Base-by-base conservation (phyloP, 2,113 vertebrate species). In the Garra rufa region DNA sequence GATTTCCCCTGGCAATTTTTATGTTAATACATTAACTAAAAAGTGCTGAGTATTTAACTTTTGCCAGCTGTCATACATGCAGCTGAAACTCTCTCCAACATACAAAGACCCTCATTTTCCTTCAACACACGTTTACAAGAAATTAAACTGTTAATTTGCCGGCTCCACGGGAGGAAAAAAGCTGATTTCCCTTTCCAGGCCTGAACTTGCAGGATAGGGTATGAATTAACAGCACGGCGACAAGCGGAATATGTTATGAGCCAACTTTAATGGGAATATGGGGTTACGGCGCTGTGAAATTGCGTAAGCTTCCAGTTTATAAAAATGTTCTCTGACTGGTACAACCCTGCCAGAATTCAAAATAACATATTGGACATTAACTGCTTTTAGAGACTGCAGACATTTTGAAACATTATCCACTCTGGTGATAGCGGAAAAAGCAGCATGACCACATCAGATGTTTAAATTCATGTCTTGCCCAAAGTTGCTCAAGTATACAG, bases 121-220 rank as follows among this genome's bases (percentile, higher is more conserved):
- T 44, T 41, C 70, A 78, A 55, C 61, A 44, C 44, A 61, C 11
- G 82, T 85, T 76, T 63, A 61, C 34, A 10, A 38, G 75, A 85
- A 85, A 84, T 83, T 79, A 87, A 73, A 88, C 81, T 59, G 46
- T 88, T 88, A 84, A 88, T 88, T 85, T 88, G 83, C 50, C 26
- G 34, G 69, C 78, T 81, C 52, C 81, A 71, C n/a, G 30, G 41
- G 59, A 59, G 50, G 73, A 38, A 75, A 26, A 75, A 61, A 61
- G 69, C 69, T 52, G 50, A 85, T 80, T 87, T 87, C 63, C 84
- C 84, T 81, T 17, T 38, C 78, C 61, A 85, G 70, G 81, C 52
- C 67, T 81, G 74, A 82, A 88, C 44, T 87, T 43, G 28, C 52
- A 59, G 75, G 70, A 83, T 83, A 79, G 75, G 57, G 74, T 83